Base-by-base conservation (phyloP, 1,140 invertebrate genomes). In the Drosophila varians region DNA sequence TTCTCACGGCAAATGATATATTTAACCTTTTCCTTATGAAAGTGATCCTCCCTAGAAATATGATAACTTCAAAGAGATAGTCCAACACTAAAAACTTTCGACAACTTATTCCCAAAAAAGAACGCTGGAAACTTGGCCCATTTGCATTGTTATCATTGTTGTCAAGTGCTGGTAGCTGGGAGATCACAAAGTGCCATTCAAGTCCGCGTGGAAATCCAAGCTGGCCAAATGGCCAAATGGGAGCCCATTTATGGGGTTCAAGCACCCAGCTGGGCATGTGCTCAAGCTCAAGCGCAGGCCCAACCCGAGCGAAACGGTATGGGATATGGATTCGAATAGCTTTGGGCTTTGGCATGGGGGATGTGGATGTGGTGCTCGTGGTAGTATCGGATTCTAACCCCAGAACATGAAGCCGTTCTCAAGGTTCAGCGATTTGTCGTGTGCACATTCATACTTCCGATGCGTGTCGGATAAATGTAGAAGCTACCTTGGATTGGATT, bases 351-450 rank as follows among this genome's bases (percentile, higher is more conserved):
- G 12, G 36, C 3, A 40, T 40, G n/a, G 14, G 36, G 36, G 4
- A 5, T 38, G 36, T 4, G 40, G 25, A 46, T 12, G 12, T 28
- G 31, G 26, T 53, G 26, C n/a, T 26, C 48, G 55, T 31, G 19
- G 40, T 36, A 46, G 57, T 73, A 28, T 73, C 71, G 23, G 11
- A 21, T 74, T 73, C 57, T n/a, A 34, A 56, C 31, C 45, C 40
- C 56, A 36, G 26, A 73, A 73, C 56, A 19, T 52, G 66, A 73
- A 71, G 69, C 69, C 69, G 31, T 52, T 51, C 31, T 74, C 71
- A 74, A 73, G 71, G 71, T 74, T 72, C 34, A 52, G 7, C 28
- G 51, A 54, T 72, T 34, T 45, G 18, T 34, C 7, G 36, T 48
- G 36, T 56, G 38, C 19, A 45, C 38, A 62, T 34, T 56, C 42